These are phyloP conservation scores for Rhynchomys soricoides DNA, from an alignment of 2,113 vertebrate species.

Conservation along the genomic window DNA sequence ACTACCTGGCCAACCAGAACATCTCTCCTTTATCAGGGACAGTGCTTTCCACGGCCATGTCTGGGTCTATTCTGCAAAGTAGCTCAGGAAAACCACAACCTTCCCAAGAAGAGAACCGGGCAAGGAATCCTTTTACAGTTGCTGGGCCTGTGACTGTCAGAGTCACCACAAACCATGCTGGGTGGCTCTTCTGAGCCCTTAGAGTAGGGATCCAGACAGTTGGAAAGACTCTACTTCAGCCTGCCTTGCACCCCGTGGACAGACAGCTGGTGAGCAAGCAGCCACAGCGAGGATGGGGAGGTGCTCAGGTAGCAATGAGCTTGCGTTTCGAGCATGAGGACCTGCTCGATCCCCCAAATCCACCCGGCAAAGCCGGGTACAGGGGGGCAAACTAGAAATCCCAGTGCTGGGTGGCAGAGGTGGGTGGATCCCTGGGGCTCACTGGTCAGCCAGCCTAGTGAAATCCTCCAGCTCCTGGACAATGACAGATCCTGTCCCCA, in stretches of 20 bases:
- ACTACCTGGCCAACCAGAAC: background rate
- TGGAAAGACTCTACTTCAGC: background rate
- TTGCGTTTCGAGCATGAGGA: background rate
- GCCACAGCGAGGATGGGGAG: background rate
- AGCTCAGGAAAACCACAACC: background rate
- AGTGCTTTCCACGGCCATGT: background rate
- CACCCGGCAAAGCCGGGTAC: background rate
- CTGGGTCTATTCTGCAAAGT: background rate
- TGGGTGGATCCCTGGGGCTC: background rate
- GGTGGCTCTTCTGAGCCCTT: background rate
- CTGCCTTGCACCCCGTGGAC: background rate
- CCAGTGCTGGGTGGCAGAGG: background rate
- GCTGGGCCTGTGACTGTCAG: background rate
- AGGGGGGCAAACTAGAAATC: background rate
- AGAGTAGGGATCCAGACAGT: rapidly evolving
- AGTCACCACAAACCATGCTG: background rate
- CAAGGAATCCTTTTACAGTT: background rate
- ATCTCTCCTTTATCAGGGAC: no score
- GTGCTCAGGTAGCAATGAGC: background rate
- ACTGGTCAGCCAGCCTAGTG: background rate
- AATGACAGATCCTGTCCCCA: background rate
- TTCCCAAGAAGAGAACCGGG: background rate
- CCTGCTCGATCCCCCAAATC: background rate
- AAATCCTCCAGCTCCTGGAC: background rate
- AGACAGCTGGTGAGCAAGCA: background rate